phyloP scores from a whole-genome alignment of 1,140 invertebrate genomes.

The Drosophila seguyi region DNA sequence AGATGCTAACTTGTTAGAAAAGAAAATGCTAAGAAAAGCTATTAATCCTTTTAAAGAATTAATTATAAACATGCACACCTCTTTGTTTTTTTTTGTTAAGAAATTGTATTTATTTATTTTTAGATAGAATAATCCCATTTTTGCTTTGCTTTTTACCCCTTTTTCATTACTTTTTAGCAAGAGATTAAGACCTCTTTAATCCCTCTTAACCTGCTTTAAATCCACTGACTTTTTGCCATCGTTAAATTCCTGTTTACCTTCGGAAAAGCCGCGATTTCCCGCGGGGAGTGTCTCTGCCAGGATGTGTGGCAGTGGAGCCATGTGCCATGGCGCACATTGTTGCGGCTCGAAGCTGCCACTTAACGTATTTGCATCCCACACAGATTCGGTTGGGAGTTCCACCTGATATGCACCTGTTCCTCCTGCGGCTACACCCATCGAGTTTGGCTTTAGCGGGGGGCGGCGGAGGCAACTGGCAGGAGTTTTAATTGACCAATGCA shows the following conservation, averaged over 20 bases:
- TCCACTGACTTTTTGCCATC: not conserved
- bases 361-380: constrained; percentile 41
- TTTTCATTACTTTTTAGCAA: not conserved
- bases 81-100: not conserved
- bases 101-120: not conserved
- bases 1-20: not conserved
- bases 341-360: constrained; percentile 43
- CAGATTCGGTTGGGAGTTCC: constrained; percentile 7
- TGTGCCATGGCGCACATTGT: constrained; percentile 27
- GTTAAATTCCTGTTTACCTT: not conserved
- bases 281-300: not conserved
- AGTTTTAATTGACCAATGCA: constrained; percentile 70
- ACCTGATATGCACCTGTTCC: constrained; percentile 5
- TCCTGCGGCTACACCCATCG: not conserved
- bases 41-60: not conserved
- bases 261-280: constrained; percentile 3
- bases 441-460: constrained; percentile 3
- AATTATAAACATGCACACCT: not conserved
- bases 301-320: constrained; percentile 12
- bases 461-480: constrained; percentile 27
- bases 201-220: not conserved
- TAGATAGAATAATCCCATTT: not conserved
- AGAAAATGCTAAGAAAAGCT: not conserved
- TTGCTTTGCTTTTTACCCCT: not conserved
- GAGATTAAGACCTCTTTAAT: not conserved